A percentile compares a stretch with the other conserved stretches of the same genome.
Conservation (phyloP, 1,140 invertebrate genomes). For the Pomacea maculata region DNA sequence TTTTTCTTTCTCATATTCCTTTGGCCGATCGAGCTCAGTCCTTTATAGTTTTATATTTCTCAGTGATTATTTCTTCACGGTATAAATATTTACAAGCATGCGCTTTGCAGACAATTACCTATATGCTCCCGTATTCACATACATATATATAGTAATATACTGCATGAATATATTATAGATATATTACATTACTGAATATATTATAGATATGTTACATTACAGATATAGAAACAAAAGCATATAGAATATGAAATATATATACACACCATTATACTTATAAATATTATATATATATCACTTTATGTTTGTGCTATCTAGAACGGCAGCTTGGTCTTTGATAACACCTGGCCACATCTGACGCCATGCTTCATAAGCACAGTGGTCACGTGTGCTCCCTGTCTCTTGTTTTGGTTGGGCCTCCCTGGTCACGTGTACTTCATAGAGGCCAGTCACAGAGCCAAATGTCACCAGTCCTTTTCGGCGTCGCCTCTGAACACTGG, state of each 20-base stretch:
- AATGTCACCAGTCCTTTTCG: not conserved
- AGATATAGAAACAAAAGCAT: too few species aligned
- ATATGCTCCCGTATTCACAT: not conserved
- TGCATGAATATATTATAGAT: not conserved
- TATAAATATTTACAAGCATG: too few species aligned
- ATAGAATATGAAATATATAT: too few species aligned
- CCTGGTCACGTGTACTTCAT: constrained; percentile 16
- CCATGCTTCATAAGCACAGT: constrained; percentile 16
- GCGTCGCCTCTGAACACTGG: not conserved
- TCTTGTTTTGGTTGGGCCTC: constrained; percentile 9
- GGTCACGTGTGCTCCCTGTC: constrained; percentile 7
- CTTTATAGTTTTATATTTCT: too few species aligned
- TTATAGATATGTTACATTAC: too few species aligned
- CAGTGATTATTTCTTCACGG: too few species aligned
- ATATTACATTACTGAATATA: too few species aligned
- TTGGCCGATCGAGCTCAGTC: too few species aligned
- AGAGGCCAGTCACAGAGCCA: not conserved
- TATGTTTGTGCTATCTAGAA: not conserved
- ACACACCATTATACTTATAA: too few species aligned
- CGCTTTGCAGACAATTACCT: not conserved
- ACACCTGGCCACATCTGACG: constrained; percentile 23
- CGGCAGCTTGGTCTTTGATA: constrained; percentile 4
- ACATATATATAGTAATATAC: not conserved
- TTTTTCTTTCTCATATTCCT: too few species aligned
- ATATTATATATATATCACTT: not conserved